Base-by-base conservation (phyloP, 2,113 vertebrate species). In the Symphodus melops region DNA sequence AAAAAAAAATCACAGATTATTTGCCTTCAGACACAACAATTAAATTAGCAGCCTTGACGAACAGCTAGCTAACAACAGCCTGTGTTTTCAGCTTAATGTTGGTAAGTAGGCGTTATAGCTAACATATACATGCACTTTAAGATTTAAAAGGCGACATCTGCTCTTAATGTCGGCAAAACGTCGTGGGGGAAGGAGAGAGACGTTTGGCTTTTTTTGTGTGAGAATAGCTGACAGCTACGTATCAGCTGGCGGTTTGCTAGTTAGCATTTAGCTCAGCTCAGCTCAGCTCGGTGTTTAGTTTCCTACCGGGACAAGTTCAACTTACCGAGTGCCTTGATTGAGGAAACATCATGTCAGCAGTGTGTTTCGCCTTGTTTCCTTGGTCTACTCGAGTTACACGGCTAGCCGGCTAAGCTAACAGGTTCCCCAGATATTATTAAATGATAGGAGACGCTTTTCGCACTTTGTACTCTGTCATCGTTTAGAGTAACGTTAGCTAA, bases 291-390 rank as follows among this genome's bases (percentile, higher is more conserved):
- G 57, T 37, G 49, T 57, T 65, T 23, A 65, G 56, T 77, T 83
- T 82, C 64, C 36, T 67, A 53, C 77, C 2, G 68, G 58, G 66
- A 83, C 77, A 72, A 81, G 81, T 83, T 83, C 28, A 23, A 92
- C 94, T 94, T 80, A 95, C 94, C 93, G 94, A 93, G 91, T 95
- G 94, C 81, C 94, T 94, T 23, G 94, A 92, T 93, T 94, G 93
- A 94, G 94, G 94, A 95, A 95, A 95, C 94, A 95, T 95, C 94
- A 95, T 95, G 94, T 95, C 94, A 94, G 75, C 94, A 92, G 75
- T 75, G 86, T 75, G 83, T 81, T 74, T 89, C 85, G 39, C 60
- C 68, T 70, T 75, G 81, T 81, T 73, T 79, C 70, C 74, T 73
- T 73, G 55, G 56, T 79, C 62, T 54, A 23, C 41, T 64, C 56